A percentile compares a stretch with the other conserved stretches of the same genome.
Conservation (phyloP, 2,888 invertebrate species). For the Hypselothyrea guttata region DNA sequence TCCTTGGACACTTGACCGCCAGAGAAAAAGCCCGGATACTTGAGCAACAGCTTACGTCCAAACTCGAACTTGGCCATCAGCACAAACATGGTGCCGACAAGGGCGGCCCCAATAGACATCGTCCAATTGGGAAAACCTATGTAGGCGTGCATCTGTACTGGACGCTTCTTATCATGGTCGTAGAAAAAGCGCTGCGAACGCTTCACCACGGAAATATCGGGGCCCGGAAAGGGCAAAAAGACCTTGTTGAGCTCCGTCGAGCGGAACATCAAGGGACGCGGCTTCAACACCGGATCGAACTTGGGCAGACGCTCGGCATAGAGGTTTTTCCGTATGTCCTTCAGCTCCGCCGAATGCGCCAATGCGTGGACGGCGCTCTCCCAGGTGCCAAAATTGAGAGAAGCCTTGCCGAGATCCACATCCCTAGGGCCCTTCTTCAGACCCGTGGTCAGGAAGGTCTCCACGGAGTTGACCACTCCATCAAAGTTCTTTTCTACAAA, state of each 20-base stretch:
- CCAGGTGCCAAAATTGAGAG: constrained; percentile 93
- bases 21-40: constrained; percentile 88
- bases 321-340: constrained; percentile 86
- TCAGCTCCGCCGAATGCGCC: constrained; percentile 86
- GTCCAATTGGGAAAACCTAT: constrained; percentile 85
- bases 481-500: constrained; percentile 90
- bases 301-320: constrained; percentile 86
- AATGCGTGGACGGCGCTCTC: constrained; percentile 92
- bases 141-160: constrained; percentile 91
- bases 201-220: constrained; percentile 91
- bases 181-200: constrained; percentile 91
- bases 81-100: constrained; percentile 86
- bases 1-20: constrained; percentile 87
- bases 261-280: constrained; percentile 84
- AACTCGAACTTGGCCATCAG: constrained; percentile 85
- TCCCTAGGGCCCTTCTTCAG: no score
- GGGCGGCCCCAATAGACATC: constrained; percentile 82
- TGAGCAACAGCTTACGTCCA: constrained; percentile 86
- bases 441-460: no score
- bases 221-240: constrained; percentile 91
- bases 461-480: constrained; percentile 89
- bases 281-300: constrained; percentile 85
- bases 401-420: constrained; percentile 81
- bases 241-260: constrained; percentile 83
- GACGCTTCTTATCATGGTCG: constrained; percentile 87